Percentiles rank a stretch among this genome's conserved stretches.
Evolutionary conservation across 2,113 vertebrate species (phyloP).

Genomic region (Dryoscopus gambensis): DNA sequence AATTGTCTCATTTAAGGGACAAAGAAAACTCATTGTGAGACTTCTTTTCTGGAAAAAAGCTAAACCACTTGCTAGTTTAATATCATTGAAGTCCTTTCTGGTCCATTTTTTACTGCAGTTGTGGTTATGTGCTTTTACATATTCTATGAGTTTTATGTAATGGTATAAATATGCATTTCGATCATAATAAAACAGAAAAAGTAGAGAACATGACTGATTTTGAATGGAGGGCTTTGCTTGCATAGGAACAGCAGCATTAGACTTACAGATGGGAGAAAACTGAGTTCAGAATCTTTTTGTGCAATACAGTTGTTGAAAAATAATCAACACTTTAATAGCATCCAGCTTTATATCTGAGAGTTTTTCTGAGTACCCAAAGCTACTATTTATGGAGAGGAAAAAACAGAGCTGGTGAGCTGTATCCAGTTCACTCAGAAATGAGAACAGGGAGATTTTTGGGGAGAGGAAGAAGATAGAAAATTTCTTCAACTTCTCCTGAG

Average conservation of each 20-base stretch:
- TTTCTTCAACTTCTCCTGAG: not conserved
- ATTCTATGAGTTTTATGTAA: constrained; percentile 9
- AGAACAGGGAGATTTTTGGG: not conserved
- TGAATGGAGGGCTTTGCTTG: not conserved
- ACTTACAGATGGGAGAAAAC: constrained; percentile 24
- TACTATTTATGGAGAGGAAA: not conserved
- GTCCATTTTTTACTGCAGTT: not conserved
- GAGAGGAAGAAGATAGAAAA: not conserved
- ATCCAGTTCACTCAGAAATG: not conserved
- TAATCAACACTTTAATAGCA: not conserved
- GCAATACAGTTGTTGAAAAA: constrained; percentile 5
- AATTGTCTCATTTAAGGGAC: constrained; percentile 57
- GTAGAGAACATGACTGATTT: not conserved
- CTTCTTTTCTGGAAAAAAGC: not conserved
- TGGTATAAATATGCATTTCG: constrained; percentile 7
- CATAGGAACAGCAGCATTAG: not conserved
- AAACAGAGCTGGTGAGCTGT: not conserved
- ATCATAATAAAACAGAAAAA: not conserved
- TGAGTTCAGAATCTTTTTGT: not conserved
- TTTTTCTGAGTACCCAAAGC: not conserved
- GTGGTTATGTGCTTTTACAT: not conserved
- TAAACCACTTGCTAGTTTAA: not conserved
- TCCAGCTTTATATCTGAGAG: not conserved
- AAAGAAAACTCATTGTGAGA: not conserved
- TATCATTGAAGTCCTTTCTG: not conserved